A percentile compares a stretch with the other conserved stretches of the same genome.
phyloP scores from a whole-genome alignment of 1,140 invertebrate genomes.

The Mactra quadrangularis region DNA sequence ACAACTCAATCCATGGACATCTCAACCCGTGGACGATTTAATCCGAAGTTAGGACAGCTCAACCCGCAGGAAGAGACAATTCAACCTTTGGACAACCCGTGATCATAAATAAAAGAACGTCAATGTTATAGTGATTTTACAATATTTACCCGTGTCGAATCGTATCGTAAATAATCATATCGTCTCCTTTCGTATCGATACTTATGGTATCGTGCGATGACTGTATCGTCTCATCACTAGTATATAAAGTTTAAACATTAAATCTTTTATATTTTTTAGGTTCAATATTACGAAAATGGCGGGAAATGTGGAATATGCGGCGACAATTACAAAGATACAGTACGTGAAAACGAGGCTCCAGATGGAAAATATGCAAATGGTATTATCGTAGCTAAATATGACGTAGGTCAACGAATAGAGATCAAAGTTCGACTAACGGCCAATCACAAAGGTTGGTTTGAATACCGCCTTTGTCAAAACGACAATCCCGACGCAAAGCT shows the following conservation, averaged over 20 bases:
- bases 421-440: conserved; percentile 65
- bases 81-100: too few species aligned
- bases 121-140: not conserved
- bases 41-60: not conserved
- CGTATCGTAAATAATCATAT: too few species aligned
- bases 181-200: not conserved
- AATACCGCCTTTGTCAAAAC: conserved; percentile 67
- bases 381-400: conserved; percentile 51
- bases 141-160: not conserved
- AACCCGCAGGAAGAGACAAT: too few species aligned
- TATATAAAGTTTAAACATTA: too few species aligned
- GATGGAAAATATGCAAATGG: conserved; percentile 81
- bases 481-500: conserved; percentile 77
- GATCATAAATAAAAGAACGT: too few species aligned
- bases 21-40: too few species aligned
- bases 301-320: conserved; percentile 95
- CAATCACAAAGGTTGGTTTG: conserved; percentile 67
- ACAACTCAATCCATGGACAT: too few species aligned
- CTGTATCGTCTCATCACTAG: not conserved
- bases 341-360: conserved; percentile 90
- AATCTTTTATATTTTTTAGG: not conserved
- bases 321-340: conserved; percentile 91
- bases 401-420: conserved; percentile 73
- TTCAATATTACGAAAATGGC: conserved; percentile 82
- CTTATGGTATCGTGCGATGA: not conserved